Percentiles rank a stretch among this genome's conserved stretches.
These are phyloP conservation scores for Amphibalanus amphitrite DNA, from an alignment of 1,140 invertebrate species.

Conservation along the genomic window DNA sequence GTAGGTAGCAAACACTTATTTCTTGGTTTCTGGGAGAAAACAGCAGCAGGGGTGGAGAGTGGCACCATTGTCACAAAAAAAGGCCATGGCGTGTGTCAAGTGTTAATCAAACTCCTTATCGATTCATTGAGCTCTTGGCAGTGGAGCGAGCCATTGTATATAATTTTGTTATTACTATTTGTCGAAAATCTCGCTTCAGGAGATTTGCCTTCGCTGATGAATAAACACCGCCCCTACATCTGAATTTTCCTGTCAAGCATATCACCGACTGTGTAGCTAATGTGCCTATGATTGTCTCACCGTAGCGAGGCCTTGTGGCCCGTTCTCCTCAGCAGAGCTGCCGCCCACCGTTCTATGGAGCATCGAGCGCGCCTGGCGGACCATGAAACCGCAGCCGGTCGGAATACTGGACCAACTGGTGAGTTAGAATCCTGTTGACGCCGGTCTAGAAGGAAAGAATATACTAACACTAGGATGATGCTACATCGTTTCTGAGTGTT, in stretches of 20 bases:
- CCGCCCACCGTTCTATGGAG: constrained; percentile 39
- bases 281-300: neutral
- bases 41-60: neutral
- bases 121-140: too few species aligned
- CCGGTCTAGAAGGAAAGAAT: neutral
- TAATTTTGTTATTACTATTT: too few species aligned
- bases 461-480: too few species aligned
- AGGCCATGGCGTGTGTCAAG: neutral
- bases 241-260: neutral
- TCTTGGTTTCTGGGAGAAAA: neutral
- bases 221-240: neutral
- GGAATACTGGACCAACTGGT: constrained; percentile 76
- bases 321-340: neutral
- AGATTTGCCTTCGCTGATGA: too few species aligned
- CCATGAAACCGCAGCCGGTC: constrained; percentile 66
- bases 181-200: too few species aligned
- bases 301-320: neutral
- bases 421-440: constrained; percentile 24
- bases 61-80: neutral
- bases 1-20: neutral
- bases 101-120: neutral
- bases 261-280: neutral
- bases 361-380: constrained; percentile 63
- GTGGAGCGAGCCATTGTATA: too few species aligned
- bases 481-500: neutral